Evolutionary conservation across 1,140 invertebrate genomes (phyloP).

Genomic region (Lasioglossum baleicum): DNA sequence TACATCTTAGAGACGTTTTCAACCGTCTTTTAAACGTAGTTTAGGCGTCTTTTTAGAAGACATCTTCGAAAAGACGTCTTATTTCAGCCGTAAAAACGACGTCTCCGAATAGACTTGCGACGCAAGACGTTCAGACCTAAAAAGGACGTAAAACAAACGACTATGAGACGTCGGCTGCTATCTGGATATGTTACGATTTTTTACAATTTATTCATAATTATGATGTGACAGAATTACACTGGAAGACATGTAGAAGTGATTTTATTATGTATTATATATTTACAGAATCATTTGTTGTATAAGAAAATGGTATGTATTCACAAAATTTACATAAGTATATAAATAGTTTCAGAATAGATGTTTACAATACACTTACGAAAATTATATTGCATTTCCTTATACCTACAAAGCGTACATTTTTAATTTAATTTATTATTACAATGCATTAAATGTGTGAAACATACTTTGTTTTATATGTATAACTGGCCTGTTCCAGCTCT

Average conservation of each 20-base stretch:
- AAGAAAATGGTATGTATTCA: conserved; percentile 10
- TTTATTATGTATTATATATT: neutral
- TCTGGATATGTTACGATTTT: too few relatives aligned
- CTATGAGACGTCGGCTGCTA: too few relatives aligned
- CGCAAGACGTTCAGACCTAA: too few relatives aligned
- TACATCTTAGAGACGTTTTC: too few relatives aligned
- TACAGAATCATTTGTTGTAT: neutral
- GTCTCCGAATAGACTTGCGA: too few relatives aligned
- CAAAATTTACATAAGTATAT: conserved; percentile 17
- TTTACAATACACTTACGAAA: neutral
- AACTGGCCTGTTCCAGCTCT: neutral
- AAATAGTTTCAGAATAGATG: neutral
- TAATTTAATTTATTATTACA: neutral
- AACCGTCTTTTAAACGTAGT: too few relatives aligned
- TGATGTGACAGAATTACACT: too few relatives aligned
- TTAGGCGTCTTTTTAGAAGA: too few relatives aligned
- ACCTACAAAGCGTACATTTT: neutral
- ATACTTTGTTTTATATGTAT: neutral
- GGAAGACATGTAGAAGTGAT: neutral
- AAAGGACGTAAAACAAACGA: too few relatives aligned
- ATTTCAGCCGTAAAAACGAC: too few relatives aligned
- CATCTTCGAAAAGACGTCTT: too few relatives aligned
- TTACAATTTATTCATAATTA: too few relatives aligned
- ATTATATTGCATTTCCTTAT: neutral
- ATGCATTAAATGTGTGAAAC: neutral